Base-by-base conservation (phyloP, 2,888 invertebrate genomes). In the Trissoscelio sp. region DNA sequence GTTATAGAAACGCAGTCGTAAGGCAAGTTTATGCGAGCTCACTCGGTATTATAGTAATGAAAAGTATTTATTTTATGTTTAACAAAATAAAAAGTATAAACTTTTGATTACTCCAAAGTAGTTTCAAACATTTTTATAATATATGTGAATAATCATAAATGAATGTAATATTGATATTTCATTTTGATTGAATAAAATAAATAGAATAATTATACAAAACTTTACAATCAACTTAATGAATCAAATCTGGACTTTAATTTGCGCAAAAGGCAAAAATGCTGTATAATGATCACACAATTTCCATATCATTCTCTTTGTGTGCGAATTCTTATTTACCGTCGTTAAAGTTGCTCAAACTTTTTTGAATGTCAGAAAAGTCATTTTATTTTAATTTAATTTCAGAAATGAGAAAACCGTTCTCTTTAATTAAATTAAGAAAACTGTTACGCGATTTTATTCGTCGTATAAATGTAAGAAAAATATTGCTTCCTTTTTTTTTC, bases 381-480 rank as follows among this genome's bases (percentile, higher is more conserved):
- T 42, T 16, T 55, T 55, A 37, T 70, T 70, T 57, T 70, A 70
- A 58, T 70, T 69, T 57, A 55, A 44, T 39, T 69, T 44, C 34
- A 18, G 57, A 44, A 34, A 44, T 18, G 44, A 44, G 57, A 18
- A 28, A 67, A 44, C 46, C 20, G 34, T 53, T 28, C 42, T 18
- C 31, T 20, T 31, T 57, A 69, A 69, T 69, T 57, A 44, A 69
- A 57, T 69, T 57, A 69, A 22, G 53, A 24, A 53, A 66, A 64
- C 46, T 44, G 18, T 44, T 31, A n/a, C 62, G 31, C 18, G 18
- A 34, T 20, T 34, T 22, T 20, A 14, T n/a, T 62, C 46, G 31
- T 64, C 31, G 44, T 20, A 28, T n/a, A 24, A 58, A 39, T 42
- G 37, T 42, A 39, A 58, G 20, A n/a, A 20, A 37, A 16, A 20